A percentile compares a stretch with the other conserved stretches of the same genome.
phyloP scores from a whole-genome alignment of 2,113 vertebrate species.

The Rhinogobius similis region DNA sequence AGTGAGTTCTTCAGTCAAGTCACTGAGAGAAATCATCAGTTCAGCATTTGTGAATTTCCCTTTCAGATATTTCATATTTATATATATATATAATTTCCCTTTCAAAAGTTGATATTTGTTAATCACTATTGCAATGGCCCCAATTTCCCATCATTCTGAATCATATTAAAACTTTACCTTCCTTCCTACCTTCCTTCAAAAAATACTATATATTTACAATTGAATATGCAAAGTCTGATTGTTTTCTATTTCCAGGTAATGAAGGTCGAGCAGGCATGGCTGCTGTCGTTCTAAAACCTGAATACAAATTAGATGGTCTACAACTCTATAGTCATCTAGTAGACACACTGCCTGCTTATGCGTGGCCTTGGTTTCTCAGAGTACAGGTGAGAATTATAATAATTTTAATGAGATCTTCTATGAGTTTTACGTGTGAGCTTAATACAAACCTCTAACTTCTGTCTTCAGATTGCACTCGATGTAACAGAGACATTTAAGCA shows the following conservation, averaged over 20 bases:
- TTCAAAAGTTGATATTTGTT: too few relatives aligned
- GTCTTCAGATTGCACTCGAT: slow-evolving; percentile 75
- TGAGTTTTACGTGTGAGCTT: background rate
- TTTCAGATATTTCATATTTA: too few relatives aligned
- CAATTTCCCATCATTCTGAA: too few relatives aligned
- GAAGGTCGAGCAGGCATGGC: slow-evolving; percentile 89
- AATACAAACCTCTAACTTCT: background rate
- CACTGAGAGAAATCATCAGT: too few relatives aligned
- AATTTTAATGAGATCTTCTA: background rate
- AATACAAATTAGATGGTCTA: slow-evolving; percentile 66
- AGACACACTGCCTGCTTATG: slow-evolving; percentile 75
- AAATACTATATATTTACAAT: too few relatives aligned
- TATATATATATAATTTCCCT: too few relatives aligned
- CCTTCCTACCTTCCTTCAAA: too few relatives aligned
- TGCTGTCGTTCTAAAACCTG: slow-evolving; percentile 77
- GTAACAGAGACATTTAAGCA: slow-evolving; percentile 87
- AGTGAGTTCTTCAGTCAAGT: too few relatives aligned
- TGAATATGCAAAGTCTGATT: background rate
- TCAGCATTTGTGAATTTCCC: too few relatives aligned
- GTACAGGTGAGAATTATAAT: slow-evolving; percentile 64
- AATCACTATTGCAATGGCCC: too few relatives aligned
- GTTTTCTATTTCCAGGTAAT: slow-evolving; percentile 69
- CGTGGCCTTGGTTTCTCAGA: slow-evolving; percentile 69
- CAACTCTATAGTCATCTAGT: slow-evolving; percentile 72
- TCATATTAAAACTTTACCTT: too few relatives aligned